phyloP scores from a whole-genome alignment of 2,113 vertebrate species.

The Pterocles gutturalis region DNA sequence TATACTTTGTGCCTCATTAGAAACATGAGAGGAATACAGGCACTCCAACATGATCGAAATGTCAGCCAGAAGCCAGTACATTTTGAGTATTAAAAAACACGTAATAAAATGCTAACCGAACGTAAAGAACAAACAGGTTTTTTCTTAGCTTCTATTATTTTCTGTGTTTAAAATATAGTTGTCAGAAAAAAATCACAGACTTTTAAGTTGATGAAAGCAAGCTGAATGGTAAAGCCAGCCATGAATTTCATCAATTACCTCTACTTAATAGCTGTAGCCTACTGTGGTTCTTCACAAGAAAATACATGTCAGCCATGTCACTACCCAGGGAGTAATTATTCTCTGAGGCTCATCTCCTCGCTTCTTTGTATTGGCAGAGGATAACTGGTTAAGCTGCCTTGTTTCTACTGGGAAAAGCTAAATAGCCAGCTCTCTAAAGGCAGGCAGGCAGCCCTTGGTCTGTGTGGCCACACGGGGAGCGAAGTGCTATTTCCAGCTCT shows the following conservation, averaged over 20 bases:
- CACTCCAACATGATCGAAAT: neutral
- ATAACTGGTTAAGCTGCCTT: neutral
- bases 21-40: neutral
- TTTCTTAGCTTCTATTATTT: neutral
- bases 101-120: neutral
- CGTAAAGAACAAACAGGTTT: neutral
- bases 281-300: neutral
- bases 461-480: neutral
- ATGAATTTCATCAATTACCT: neutral
- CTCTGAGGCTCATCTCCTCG: neutral
- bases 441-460: neutral
- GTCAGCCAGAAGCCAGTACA: neutral
- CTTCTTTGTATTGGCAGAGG: neutral
- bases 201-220: neutral
- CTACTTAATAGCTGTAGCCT: neutral
- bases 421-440: neutral
- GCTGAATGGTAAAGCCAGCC: neutral
- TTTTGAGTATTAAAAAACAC: neutral
- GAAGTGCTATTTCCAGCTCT: conserved; percentile 1
- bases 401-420: neutral
- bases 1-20: neutral
- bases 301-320: neutral
- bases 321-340: neutral
- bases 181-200: conserved; percentile 10
- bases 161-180: neutral